Conservation (phyloP, 2,113 vertebrate genomes). For the Megalops atlanticus region DNA sequence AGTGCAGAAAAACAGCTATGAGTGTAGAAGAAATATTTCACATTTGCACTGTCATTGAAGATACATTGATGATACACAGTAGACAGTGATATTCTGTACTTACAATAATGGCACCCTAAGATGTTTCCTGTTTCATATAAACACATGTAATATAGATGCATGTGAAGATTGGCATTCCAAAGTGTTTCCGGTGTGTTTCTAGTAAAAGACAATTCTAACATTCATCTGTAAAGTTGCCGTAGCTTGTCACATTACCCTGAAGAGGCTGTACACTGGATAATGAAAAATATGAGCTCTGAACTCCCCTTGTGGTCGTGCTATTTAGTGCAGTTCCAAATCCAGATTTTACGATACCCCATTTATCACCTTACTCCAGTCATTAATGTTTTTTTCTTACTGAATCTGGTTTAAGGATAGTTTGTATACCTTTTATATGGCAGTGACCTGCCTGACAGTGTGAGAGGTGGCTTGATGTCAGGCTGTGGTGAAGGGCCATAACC, state of each 20-base stretch:
- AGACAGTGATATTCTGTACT: background rate
- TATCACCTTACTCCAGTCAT: background rate
- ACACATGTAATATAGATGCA: background rate
- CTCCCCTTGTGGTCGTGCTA: too few species aligned
- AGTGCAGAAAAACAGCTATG: slow-evolving; percentile 27
- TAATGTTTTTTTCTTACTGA: background rate
- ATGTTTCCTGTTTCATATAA: background rate
- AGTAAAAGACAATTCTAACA: background rate
- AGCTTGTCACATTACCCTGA: background rate
- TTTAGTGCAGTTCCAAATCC: background rate
- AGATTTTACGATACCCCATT: background rate
- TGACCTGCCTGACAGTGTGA: too few species aligned
- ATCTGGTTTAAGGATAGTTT: background rate
- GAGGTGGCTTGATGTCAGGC: too few species aligned
- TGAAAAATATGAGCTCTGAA: background rate
- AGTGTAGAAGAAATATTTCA: background rate
- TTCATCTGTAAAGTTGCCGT: background rate
- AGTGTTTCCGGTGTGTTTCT: background rate
- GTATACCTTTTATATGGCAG: background rate
- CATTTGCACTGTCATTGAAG: background rate
- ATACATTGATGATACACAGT: background rate
- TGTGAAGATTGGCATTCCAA: background rate
- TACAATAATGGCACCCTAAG: background rate
- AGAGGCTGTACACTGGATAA: background rate
- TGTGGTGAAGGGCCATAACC: background rate